Evolutionary conservation across 1,140 invertebrate genomes (phyloP).

Genomic region (Polypedilum vanderplanki): DNA sequence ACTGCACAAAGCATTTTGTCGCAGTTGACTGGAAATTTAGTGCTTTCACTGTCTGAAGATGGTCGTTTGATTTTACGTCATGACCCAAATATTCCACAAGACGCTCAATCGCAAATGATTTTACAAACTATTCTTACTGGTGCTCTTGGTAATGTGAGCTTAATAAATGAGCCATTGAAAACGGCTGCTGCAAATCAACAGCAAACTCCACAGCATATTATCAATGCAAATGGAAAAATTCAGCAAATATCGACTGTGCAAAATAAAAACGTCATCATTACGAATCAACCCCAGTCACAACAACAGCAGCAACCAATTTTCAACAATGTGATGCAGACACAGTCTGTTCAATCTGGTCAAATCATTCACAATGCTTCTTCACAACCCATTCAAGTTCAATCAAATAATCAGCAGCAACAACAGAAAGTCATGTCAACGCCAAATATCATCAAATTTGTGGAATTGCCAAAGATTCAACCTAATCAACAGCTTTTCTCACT

Average conservation of each 20-base stretch:
- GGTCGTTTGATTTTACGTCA: conserved; percentile 41
- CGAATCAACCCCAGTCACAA: neutral
- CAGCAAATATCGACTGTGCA: neutral
- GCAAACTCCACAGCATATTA: conserved; percentile 29
- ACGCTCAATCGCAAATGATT: conserved; percentile 42
- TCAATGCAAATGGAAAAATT: conserved; percentile 13
- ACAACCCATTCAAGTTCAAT: conserved; percentile 17
- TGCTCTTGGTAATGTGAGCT: conserved; percentile 42
- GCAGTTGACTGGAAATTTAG: conserved; percentile 41
- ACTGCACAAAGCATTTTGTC: conserved; percentile 39
- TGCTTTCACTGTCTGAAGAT: conserved; percentile 41
- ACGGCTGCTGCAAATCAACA: conserved; percentile 30
- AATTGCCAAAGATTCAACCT: conserved; percentile 41
- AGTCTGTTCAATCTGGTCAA: neutral
- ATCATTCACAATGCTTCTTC: neutral
- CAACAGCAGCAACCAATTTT: conserved; percentile 3
- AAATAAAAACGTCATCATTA: conserved; percentile 20
- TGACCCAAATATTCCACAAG: conserved; percentile 42
- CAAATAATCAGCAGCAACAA: conserved; percentile 26
- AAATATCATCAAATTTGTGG: conserved; percentile 33
- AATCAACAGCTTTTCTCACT: conserved; percentile 42
- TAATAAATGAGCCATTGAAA: conserved; percentile 42
- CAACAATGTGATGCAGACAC: neutral
- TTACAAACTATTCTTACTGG: conserved; percentile 42
- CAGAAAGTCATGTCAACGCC: conserved; percentile 26